phyloP scores from a whole-genome alignment of 2,797 vertebrate genomes.

The Microhierax caerulescens region DNA sequence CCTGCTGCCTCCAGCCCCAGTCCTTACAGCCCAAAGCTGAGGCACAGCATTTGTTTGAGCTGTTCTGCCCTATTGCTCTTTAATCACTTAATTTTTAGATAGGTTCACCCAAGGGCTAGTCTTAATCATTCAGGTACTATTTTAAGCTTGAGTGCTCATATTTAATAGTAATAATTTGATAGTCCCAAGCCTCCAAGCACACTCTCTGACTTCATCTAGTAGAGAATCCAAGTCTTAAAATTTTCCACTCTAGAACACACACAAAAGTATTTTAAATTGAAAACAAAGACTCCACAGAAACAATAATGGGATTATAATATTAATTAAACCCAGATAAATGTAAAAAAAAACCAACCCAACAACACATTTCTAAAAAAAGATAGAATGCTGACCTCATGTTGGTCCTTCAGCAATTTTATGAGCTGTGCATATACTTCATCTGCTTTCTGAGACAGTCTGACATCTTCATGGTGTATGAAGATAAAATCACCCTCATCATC shows the following conservation, averaged over 20 bases:
- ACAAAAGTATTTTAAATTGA: background rate
- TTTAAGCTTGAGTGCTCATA: background rate
- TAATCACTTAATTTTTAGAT: background rate
- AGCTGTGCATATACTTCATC: constrained; percentile 90
- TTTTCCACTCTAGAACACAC: background rate
- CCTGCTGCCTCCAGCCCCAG: rapidly evolving
- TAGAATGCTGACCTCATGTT: constrained; percentile 80
- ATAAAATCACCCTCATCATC: constrained; percentile 94
- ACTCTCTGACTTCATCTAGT: background rate
- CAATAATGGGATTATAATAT: background rate
- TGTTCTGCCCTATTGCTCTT: background rate
- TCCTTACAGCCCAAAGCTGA: background rate
- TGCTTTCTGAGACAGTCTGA: constrained; percentile 86
- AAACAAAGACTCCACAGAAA: background rate
- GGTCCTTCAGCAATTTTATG: constrained; percentile 88
- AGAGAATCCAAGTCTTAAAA: background rate
- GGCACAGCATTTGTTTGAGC: background rate
- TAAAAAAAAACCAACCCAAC: background rate
- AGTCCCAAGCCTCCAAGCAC: background rate
- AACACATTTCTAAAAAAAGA: background rate
- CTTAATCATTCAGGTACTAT: background rate
- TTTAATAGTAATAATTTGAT: background rate
- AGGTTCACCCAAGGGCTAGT: background rate
- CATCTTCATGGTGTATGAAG: constrained; percentile 90
- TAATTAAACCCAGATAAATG: background rate